Base-by-base conservation (phyloP, 2,797 vertebrate species). In the Hemitrygon akajei region DNA sequence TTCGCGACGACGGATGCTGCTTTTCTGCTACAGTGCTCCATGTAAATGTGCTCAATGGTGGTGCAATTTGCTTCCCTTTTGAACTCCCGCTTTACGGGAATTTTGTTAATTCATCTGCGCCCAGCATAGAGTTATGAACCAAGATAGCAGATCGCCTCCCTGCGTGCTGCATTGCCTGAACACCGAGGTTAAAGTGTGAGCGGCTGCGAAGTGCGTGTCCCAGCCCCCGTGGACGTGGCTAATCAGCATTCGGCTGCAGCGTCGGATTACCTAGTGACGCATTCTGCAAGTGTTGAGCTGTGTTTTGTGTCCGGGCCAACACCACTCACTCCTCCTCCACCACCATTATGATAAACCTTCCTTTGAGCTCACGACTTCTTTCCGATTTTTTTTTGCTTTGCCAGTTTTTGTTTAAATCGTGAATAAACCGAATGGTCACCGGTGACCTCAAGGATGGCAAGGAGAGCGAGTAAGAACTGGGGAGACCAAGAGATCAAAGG, bases 401-500 rank as follows among this genome's bases (percentile, higher is more conserved):
- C 27, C 56, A 9, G 16, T 16, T 14, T 66, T 60, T 60, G 12
- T 63, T 30, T 34, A 89, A 69, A 89, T 69, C 60, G 58, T 20
- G 58, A 87, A 34, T 63, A 34, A 87, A 63, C 30, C 20, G n/a
- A 20, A 89, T 89, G 30, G 20, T 89, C 30, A 89, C 30, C 60
- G 34, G n/a, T 18, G 34, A 2, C 18, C 16, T 89, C 16, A 69
- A 69, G 69, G 27, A 98, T 98, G 98, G 98, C 98, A 97, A 96
- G 97, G 97, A 97, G 96, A 97, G 97, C 97, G 96, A 96, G 97
- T 95, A 98, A 97, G 96, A 97, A 97, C 0, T 98, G 98, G 98
- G 97, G 97, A 96, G 98, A 98, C 94, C 97, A 98, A 94, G 98
- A 98, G 96, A 96, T 97, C 95, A 97, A 98, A 96, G 97, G 97